Evolutionary conservation across 2,113 vertebrate species (phyloP).

Genomic region (Pongo abelii): DNA sequence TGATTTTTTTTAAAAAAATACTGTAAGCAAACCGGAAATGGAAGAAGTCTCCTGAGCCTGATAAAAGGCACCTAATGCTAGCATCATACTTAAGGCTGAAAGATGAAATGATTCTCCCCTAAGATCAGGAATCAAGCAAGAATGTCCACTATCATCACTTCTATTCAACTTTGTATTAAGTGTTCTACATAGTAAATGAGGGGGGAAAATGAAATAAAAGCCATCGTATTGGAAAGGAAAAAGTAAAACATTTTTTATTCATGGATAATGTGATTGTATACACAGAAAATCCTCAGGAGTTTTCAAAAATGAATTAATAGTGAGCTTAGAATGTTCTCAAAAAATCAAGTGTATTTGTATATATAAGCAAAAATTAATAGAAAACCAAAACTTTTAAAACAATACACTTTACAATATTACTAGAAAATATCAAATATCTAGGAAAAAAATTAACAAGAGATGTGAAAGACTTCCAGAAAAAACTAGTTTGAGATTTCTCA

Average conservation of each 20-base stretch:
- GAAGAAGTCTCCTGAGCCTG: not conserved
- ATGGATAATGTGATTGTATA: not conserved
- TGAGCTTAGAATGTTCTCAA: not conserved
- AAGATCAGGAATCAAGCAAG: not conserved
- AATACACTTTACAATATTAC: not conserved
- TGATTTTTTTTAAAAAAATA: not conserved
- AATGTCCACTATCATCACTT: not conserved
- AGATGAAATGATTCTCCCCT: not conserved
- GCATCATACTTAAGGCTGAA: not conserved
- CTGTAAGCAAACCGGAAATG: not conserved
- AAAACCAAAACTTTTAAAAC: not conserved
- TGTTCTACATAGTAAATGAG: not conserved
- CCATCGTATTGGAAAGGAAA: not conserved
- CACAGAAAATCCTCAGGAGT: not conserved
- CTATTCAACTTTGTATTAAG: not conserved
- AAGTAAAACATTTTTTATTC: not conserved
- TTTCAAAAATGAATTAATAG: not conserved
- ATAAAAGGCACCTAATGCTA: not conserved
- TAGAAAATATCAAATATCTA: not conserved
- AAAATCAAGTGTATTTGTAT: not conserved
- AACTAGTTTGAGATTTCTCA: not conserved
- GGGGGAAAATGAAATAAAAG: not conserved
- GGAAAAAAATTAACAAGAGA: not conserved
- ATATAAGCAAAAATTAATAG: not conserved
- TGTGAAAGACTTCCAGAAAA: not conserved